Evolutionary conservation across 2,113 vertebrate species (phyloP).

Genomic region (Micromys minutus): DNA sequence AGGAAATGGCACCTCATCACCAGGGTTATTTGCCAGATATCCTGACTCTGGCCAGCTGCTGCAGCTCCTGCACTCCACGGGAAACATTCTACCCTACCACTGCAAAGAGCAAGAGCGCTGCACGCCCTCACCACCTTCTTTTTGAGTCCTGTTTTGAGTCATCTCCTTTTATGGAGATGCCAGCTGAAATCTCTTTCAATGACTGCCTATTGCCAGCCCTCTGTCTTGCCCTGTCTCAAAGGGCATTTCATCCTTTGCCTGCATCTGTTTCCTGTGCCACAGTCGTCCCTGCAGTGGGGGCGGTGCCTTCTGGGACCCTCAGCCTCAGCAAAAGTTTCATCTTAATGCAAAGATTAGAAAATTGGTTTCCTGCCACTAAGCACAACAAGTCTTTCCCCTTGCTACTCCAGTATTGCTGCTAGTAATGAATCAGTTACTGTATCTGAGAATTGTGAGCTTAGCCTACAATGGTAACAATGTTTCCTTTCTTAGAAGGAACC

Average conservation of each 20-base stretch:
- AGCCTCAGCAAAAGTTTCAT: background rate
- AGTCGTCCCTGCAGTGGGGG: background rate
- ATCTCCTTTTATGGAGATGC: background rate
- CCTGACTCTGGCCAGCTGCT: background rate
- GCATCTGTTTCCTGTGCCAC: slow-evolving; percentile 34
- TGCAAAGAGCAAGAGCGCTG: background rate
- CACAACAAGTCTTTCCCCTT: slow-evolving; percentile 33
- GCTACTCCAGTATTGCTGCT: slow-evolving; percentile 27
- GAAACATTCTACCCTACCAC: background rate
- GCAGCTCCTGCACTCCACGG: background rate
- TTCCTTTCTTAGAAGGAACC: slow-evolving; percentile 10
- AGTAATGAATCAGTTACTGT: slow-evolving; percentile 30
- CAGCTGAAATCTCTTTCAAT: background rate
- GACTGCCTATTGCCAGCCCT: background rate
- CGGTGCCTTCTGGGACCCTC: background rate
- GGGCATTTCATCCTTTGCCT: slow-evolving; percentile 4
- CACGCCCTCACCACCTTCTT: background rate
- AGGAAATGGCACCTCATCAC: background rate
- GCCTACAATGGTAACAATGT: background rate
- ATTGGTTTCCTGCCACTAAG: slow-evolving; percentile 33
- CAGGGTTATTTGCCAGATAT: background rate
- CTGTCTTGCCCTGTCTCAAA: slow-evolving; percentile 32
- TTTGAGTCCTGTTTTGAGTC: background rate
- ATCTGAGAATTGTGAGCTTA: background rate
- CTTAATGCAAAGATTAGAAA: background rate